These are phyloP conservation scores for Eilema depressum DNA, from an alignment of 2,888 invertebrate genomes.

Conservation along the genomic window DNA sequence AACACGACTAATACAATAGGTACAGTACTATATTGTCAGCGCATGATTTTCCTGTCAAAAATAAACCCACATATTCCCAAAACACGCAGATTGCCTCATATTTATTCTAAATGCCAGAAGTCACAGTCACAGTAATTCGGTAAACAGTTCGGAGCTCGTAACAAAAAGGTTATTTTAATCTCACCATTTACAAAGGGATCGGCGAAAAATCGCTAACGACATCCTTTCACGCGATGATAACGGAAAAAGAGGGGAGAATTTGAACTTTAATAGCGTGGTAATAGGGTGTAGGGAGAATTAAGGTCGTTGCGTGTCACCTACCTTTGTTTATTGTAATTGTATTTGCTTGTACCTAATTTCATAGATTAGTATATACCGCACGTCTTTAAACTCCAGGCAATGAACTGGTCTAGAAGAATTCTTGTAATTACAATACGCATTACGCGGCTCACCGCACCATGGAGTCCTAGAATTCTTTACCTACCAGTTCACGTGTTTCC, in stretches of 20 bases:
- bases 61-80: neutral
- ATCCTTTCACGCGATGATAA: constrained; percentile 29
- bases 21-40: neutral
- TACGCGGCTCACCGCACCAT: too few species aligned
- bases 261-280: rapidly evolving
- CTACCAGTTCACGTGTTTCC: too few species aligned
- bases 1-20: too few species aligned
- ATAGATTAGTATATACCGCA: constrained; percentile 16
- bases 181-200: constrained; percentile 22
- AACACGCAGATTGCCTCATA: constrained; percentile 7
- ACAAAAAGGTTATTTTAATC: constrained; percentile 34
- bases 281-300: constrained; percentile 9
- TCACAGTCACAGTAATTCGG: constrained; percentile 33
- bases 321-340: constrained; percentile 15
- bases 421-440: too few species aligned
- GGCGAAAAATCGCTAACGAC: constrained; percentile 30
- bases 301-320: constrained; percentile 28
- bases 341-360: constrained; percentile 7
- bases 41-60: neutral
- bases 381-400: neutral
- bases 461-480: too few species aligned
- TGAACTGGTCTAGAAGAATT: neutral
- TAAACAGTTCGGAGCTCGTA: too few species aligned
- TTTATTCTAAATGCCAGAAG: constrained; percentile 15
- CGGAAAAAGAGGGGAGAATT: neutral